Conservation (phyloP, 2,797 vertebrate genomes). For the Galagoides demidoff region DNA sequence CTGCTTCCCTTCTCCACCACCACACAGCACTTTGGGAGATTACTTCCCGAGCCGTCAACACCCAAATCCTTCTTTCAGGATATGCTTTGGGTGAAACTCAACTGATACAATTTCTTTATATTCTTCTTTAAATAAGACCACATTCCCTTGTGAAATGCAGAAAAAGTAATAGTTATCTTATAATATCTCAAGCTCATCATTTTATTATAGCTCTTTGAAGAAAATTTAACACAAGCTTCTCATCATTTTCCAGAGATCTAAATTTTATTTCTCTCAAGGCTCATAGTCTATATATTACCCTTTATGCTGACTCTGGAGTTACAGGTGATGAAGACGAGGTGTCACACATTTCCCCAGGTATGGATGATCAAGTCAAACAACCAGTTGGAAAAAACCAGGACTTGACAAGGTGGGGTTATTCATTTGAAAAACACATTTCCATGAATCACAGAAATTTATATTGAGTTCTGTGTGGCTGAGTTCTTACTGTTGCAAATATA, state of each 20-base stretch:
- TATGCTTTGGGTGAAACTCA: not conserved
- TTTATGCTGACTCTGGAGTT: not conserved
- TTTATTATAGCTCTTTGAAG: not conserved
- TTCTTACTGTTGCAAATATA: not conserved
- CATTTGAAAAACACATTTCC: not conserved
- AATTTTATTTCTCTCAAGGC: not conserved
- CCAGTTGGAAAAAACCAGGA: not conserved
- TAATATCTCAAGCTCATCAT: not conserved
- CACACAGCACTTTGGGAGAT: not conserved
- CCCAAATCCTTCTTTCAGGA: not conserved
- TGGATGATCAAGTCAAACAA: not conserved
- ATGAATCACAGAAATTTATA: not conserved
- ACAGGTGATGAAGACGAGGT: not conserved
- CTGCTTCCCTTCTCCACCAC: not conserved
- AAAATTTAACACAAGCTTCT: not conserved
- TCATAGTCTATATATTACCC: not conserved
- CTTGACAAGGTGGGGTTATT: not conserved
- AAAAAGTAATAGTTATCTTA: not conserved
- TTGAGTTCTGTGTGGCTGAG: not conserved
- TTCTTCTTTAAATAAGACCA: not conserved
- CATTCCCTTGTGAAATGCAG: not conserved
- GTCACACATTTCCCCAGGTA: not conserved
- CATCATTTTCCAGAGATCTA: not conserved
- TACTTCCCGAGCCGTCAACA: not conserved
- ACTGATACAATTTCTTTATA: not conserved